A percentile compares a stretch with the other conserved stretches of the same genome.
Conservation (phyloP, 2,888 invertebrate genomes). For the Ophraella communa region DNA sequence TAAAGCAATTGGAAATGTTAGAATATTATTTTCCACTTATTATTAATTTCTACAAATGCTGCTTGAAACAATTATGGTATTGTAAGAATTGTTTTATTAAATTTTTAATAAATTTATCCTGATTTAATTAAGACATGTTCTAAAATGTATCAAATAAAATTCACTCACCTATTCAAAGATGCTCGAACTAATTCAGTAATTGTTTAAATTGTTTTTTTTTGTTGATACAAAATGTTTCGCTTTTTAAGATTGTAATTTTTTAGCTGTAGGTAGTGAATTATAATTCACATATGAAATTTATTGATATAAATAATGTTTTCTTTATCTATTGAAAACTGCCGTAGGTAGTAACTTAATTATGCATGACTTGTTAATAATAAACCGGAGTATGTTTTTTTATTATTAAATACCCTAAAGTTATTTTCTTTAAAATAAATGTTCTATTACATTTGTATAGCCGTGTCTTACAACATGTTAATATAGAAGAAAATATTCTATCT, state of each 20-base stretch:
- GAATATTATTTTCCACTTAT: too few relatives aligned
- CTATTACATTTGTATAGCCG: background rate
- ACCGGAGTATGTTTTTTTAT: slow-evolving; percentile 28
- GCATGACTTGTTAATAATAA: slow-evolving; percentile 37
- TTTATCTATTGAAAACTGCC: slow-evolving; percentile 28
- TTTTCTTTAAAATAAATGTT: slow-evolving; percentile 12
- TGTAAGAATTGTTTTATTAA: too few relatives aligned
- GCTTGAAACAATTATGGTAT: too few relatives aligned
- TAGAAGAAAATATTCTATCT: slow-evolving; percentile 3
- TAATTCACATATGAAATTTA: slow-evolving; percentile 32
- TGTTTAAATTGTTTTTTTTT: background rate
- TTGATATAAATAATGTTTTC: slow-evolving; percentile 31
- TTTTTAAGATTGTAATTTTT: background rate
- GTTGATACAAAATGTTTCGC: background rate
- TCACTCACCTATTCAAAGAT: background rate
- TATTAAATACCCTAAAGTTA: slow-evolving; percentile 25
- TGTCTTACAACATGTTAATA: slow-evolving; percentile 1
- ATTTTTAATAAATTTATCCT: too few relatives aligned
- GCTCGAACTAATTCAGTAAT: background rate
- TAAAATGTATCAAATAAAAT: too few relatives aligned
- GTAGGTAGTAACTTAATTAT: slow-evolving; percentile 31
- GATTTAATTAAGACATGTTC: too few relatives aligned
- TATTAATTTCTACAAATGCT: too few relatives aligned
- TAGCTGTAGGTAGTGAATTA: slow-evolving; percentile 24
- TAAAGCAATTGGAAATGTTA: too few relatives aligned